Evolutionary conservation across 1,140 invertebrate genomes (phyloP).

Genomic region (Zophobas atratus): DNA sequence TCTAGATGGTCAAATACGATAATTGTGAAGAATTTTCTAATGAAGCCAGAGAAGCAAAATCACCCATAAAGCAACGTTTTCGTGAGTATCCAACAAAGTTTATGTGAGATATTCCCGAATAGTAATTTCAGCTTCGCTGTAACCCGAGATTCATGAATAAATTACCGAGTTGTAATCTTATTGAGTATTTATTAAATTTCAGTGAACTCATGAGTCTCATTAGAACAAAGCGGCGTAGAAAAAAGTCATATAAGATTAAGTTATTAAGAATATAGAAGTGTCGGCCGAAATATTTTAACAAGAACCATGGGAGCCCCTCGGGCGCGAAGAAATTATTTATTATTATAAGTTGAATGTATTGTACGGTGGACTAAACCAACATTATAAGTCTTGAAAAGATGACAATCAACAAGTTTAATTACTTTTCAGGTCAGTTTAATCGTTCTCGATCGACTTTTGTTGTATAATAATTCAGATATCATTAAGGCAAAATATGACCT

Average conservation of each 20-base stretch:
- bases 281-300: conserved; percentile 51
- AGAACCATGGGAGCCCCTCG: conserved; percentile 46
- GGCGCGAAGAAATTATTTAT: conserved; percentile 54
- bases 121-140: neutral
- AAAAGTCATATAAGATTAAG: conserved; percentile 46
- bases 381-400: conserved; percentile 54
- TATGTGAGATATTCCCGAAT: neutral
- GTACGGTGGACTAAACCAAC: conserved; percentile 53
- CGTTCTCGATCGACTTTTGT: conserved; percentile 50
- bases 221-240: neutral
- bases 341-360: conserved; percentile 51
- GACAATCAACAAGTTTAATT: conserved; percentile 57
- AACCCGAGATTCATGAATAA: neutral
- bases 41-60: no score
- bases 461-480: conserved; percentile 53
- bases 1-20: no score
- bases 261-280: conserved; percentile 49
- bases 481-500: conserved; percentile 50
- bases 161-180: neutral
- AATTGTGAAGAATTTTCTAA: no score
- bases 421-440: conserved; percentile 55
- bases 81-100: neutral
- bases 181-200: neutral
- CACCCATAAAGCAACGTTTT: no score
- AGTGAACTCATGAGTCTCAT: neutral